A percentile compares a stretch with the other conserved stretches of the same genome.
Conservation (phyloP, 2,888 invertebrate genomes). For the Pterostichus niger region DNA sequence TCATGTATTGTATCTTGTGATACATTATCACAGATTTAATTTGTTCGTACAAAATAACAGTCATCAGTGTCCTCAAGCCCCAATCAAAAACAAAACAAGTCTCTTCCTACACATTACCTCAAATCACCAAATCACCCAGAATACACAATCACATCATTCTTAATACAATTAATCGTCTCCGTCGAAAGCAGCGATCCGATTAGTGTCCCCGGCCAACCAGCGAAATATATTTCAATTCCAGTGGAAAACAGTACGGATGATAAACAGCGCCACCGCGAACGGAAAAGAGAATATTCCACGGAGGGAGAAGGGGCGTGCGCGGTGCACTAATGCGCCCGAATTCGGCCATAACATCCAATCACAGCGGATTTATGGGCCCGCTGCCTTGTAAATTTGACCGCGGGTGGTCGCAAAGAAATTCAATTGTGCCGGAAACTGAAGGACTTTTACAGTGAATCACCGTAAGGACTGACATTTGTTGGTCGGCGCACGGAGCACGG, state of each 20-base stretch:
- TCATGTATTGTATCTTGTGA: no score
- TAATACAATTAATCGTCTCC: slow-evolving; percentile 60
- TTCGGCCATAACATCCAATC: slow-evolving; percentile 78
- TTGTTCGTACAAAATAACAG: slow-evolving; percentile 1
- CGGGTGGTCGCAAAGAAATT: slow-evolving; percentile 76
- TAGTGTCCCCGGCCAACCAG: slow-evolving; percentile 45
- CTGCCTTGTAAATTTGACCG: slow-evolving; percentile 76
- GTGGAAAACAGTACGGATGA: slow-evolving; percentile 26
- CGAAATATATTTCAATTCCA: slow-evolving; percentile 59
- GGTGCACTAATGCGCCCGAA: slow-evolving; percentile 69
- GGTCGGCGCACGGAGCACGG: slow-evolving; percentile 22
- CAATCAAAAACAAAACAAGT: slow-evolving; percentile 8
- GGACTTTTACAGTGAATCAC: slow-evolving; percentile 65
- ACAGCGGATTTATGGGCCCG: slow-evolving; percentile 76
- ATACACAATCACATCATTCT: slow-evolving; percentile 47
- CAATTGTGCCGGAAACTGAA: slow-evolving; percentile 74
- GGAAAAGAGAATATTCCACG: slow-evolving; percentile 2
- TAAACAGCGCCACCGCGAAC: slow-evolving; percentile 33
- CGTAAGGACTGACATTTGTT: slow-evolving; percentile 63
- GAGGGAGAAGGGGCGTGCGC: slow-evolving; percentile 12
- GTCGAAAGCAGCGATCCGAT: slow-evolving; percentile 58
- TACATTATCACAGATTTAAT: no score
- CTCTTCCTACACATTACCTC: slow-evolving; percentile 5
- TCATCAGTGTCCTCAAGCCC: not conserved
- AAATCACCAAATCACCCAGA: slow-evolving; percentile 39